Evolutionary conservation across 2,113 vertebrate species (phyloP), one percentile per base, ranked within the genome.

Genomic region (Anhinga anhinga): DNA sequence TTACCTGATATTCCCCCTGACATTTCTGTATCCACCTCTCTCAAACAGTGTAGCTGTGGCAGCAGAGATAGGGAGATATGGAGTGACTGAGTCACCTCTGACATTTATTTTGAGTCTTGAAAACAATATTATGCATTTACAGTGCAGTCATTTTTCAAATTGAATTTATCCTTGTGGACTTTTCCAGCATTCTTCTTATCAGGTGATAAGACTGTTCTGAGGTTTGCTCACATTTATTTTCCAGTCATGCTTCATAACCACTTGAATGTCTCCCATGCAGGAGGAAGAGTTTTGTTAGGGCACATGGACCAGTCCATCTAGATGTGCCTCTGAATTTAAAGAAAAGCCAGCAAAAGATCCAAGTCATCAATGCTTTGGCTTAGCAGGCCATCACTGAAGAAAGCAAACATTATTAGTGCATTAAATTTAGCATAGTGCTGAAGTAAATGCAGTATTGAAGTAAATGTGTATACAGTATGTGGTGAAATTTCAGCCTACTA

Each of bases 31-130:
- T 91, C 61, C 78, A 80, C 20, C 18, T 96, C 44, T 88, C 93
- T 97, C 87, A 77, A 85, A 76, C 49, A 40, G 18, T 20, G 59
- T 79, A 90, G 59, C 88, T 71, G 70, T 22, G 10, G 59, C 62
- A 92, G 87, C 58, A 90, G 50, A 96, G 87, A 95, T 94, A 72
- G 82, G 40, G 76, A 93, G 96, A 97, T 97, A 96, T 1, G 26
- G 76, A 96, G 55, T 88, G 92, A 95, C 95, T 94, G 84, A 86
- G 44, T 90, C 87, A 92, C 73, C 81, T 83, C 82, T 96, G 95
- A 96, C 96, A 97, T 98, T 97, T 97, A 95, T 97, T 94, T 89
- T 93, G 70, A 93, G 83, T 81, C 90, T 88, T 96, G 59, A 82
- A 96, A 96, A 96, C 63, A 89, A 58, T 96, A 93, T 95, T 94